A percentile compares a stretch with the other conserved stretches of the same genome.
Conservation (phyloP, 1,140 invertebrate genomes). For the Bombus confusus region DNA sequence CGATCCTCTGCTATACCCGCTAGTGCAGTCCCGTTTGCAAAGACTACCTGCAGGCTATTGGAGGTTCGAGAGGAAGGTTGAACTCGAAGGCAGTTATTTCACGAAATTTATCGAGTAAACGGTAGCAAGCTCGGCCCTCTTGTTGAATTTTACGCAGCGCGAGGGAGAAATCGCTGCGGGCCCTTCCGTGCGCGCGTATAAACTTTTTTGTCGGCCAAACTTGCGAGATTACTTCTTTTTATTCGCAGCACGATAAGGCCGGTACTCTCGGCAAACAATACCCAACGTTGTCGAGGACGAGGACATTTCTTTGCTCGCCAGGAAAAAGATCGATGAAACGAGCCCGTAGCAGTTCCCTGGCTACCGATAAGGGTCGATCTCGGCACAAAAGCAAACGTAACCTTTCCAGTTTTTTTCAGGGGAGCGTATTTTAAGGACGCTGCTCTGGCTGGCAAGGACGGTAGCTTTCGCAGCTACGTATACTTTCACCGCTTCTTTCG, state of each 20-base stretch:
- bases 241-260: conserved; percentile 57
- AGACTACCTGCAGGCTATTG: background rate
- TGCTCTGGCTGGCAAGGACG: background rate
- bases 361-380: conserved; percentile 67
- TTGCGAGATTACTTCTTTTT: conserved; percentile 58
- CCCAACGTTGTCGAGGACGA: conserved; percentile 14
- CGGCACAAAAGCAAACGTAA: conserved; percentile 49
- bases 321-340: conserved; percentile 62
- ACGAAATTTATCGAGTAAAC: conserved; percentile 47
- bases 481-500: conserved; percentile 1
- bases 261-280: conserved; percentile 57
- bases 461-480: background rate
- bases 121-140: conserved; percentile 22
- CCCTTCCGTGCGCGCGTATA: conserved; percentile 22
- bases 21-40: too few species aligned
- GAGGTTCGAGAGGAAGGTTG: background rate
- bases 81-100: conserved; percentile 33
- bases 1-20: too few species aligned
- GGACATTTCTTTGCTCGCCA: conserved; percentile 56
- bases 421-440: conserved; percentile 49
- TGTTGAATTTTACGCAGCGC: background rate
- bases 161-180: conserved; percentile 40
- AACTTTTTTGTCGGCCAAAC: conserved; percentile 45
- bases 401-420: conserved; percentile 47
- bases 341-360: conserved; percentile 58